These are phyloP conservation scores for Piaya cayana DNA, from an alignment of 2,113 vertebrate genomes.

Conservation along the genomic window DNA sequence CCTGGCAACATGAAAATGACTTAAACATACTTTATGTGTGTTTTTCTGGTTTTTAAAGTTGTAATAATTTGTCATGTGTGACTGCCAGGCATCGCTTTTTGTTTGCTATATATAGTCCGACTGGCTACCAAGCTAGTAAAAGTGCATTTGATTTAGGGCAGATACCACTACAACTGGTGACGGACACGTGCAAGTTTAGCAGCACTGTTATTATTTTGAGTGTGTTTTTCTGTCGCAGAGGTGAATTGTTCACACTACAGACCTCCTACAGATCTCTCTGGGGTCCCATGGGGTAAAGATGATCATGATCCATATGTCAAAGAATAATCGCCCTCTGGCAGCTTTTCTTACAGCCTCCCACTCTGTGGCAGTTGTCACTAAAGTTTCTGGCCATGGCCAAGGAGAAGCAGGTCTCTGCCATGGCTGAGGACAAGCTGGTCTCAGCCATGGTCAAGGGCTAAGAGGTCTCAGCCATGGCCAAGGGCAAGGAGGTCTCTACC, in stretches of 20 bases:
- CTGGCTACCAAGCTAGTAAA: background rate
- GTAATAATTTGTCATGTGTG: background rate
- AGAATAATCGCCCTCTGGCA: background rate
- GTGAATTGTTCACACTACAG: background rate
- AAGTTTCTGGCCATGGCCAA: background rate
- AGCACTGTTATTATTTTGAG: background rate
- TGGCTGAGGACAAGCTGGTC: background rate
- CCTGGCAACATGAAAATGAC: background rate
- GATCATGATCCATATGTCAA: background rate
- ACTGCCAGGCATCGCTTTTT: background rate
- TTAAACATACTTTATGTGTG: background rate
- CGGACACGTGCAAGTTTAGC: background rate
- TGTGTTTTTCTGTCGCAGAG: background rate
- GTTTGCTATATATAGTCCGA: background rate
- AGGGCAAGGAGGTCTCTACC: no score
- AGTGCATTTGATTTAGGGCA: background rate
- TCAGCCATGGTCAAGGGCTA: no score
- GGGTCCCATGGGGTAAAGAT: background rate
- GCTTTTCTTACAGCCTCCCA: background rate
- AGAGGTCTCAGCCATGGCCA: background rate
- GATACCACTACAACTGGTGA: background rate
- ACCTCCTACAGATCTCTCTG: background rate
- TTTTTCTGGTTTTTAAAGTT: background rate
- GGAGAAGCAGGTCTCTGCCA: no score
- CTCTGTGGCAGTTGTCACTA: background rate